Evolutionary conservation across 1,140 invertebrate genomes (phyloP), one percentile per base, ranked within the genome.

Genomic region (Pemphigus obesinymphae): DNA sequence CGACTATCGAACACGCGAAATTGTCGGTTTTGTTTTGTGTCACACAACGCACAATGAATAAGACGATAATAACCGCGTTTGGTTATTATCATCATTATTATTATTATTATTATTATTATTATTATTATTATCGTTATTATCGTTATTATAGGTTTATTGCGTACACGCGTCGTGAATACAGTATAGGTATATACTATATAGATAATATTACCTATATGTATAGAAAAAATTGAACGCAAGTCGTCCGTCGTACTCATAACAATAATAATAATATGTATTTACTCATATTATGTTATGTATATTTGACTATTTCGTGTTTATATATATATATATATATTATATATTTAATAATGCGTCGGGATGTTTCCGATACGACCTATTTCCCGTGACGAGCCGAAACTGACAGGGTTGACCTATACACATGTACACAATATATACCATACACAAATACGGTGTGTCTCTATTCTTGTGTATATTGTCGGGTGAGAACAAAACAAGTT

Each of bases 311-410:
- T 66, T 63, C 11, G 31, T 61, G 15, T 43, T 23, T 3, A 10
- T 68, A 66, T 20, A 8, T 11, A 45, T 45, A 45, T 11, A 11
- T 11, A 13, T 45, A 45, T 45, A 45, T 26, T 58, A 29, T 58
- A 8, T 4, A 58, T 10, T 58, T 26, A 31, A 63, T 63, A 34
- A 50, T 29, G 43, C 10, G n/a, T 48, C 7, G 70, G 43, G 70
- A 73, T 31, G 70, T 73, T 73, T 73, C 70, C 70, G 70, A 73
- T 73, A 73, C 70, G 29, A 73, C 70, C 70, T n/a, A 31, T 73
- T 73, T 73, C 70, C 70, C 70, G 70, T 73, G 70, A 73, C 70
- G 68, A 40, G n/a, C 15, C 6, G 15, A 34, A 15, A 37, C 37
- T 26, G 63, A 48, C 45, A 50, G 43, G 11, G 63, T n/a, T 40